phyloP scores from a whole-genome alignment of 1,140 invertebrate species.

The Drosophila repleta region DNA sequence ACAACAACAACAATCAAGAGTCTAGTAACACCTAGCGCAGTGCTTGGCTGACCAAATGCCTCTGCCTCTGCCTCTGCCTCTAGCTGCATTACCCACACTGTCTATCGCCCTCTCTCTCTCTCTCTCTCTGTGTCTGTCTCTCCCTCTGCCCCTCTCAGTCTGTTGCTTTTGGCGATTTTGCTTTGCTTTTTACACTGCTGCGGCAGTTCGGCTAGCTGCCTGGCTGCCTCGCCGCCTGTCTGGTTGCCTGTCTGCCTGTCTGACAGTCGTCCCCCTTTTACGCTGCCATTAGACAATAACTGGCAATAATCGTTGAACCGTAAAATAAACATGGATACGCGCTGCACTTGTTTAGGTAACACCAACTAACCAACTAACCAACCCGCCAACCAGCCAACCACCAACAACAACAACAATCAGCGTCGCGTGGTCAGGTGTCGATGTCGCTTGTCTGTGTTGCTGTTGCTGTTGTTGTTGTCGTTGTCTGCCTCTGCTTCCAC shows the following conservation, averaged over 20 bases:
- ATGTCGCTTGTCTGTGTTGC: constrained; percentile 37
- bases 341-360: constrained; percentile 77
- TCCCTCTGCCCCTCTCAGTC: constrained; percentile 2
- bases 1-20: constrained; percentile 29
- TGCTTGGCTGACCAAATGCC: constrained; percentile 16
- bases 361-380: constrained; percentile 44
- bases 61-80: constrained; percentile 11
- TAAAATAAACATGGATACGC: constrained; percentile 82
- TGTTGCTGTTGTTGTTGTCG: background rate
- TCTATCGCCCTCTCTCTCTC: constrained; percentile 7
- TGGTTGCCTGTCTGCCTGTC: constrained; percentile 17
- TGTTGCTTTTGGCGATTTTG: constrained; percentile 49
- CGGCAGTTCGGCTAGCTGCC: constrained; percentile 9
- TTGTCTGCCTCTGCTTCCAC: constrained; percentile 1
- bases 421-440: constrained; percentile 55
- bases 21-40: constrained; percentile 59
- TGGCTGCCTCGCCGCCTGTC: constrained; percentile 21
- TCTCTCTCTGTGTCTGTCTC: background rate
- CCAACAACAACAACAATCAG: constrained; percentile 25
- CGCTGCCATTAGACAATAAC: constrained; percentile 77
- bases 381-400: constrained; percentile 33
- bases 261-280: constrained; percentile 55
- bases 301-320: constrained; percentile 82
- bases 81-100: constrained; percentile 7
- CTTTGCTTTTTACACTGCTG: constrained; percentile 54